phyloP scores from a whole-genome alignment of 2,888 invertebrate genomes.

The Teleogryllus oceanicus region DNA sequence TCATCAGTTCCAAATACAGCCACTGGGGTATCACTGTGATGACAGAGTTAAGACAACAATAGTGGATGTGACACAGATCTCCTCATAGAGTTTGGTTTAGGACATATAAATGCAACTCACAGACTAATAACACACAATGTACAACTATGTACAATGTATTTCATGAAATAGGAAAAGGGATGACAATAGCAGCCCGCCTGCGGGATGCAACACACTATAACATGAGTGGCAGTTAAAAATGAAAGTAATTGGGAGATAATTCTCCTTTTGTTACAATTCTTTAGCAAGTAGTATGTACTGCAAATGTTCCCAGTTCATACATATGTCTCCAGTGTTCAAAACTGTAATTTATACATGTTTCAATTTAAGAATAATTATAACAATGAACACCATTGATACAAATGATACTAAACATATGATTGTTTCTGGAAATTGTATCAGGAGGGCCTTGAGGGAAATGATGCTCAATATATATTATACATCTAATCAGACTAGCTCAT shows the following conservation, averaged over 20 bases:
- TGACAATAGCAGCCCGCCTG: not conserved
- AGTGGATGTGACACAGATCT: not conserved
- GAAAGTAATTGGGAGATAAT: not conserved
- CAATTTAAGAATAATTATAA: constrained; percentile 7
- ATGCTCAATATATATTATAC: constrained; percentile 8
- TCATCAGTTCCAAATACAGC: not conserved
- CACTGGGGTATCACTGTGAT: not conserved
- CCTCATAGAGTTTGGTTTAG: not conserved
- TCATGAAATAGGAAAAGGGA: not conserved
- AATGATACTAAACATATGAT: not conserved
- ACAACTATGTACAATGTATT: constrained; percentile 5
- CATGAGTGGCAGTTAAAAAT: constrained; percentile 8
- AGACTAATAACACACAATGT: not conserved
- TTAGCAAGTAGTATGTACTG: not conserved
- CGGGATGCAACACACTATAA: not conserved
- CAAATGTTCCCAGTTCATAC: constrained; percentile 5
- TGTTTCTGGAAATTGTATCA: not conserved
- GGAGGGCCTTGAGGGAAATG: not conserved
- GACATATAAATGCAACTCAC: constrained; percentile 1
- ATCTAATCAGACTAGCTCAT: constrained; percentile 9
- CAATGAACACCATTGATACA: not conserved
- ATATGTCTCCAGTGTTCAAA: not conserved
- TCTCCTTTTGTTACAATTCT: too few species aligned
- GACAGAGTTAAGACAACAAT: not conserved
- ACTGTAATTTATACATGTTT: not conserved